Conservation (phyloP, 1,140 invertebrate species). For the Nasonia vitripennis region DNA sequence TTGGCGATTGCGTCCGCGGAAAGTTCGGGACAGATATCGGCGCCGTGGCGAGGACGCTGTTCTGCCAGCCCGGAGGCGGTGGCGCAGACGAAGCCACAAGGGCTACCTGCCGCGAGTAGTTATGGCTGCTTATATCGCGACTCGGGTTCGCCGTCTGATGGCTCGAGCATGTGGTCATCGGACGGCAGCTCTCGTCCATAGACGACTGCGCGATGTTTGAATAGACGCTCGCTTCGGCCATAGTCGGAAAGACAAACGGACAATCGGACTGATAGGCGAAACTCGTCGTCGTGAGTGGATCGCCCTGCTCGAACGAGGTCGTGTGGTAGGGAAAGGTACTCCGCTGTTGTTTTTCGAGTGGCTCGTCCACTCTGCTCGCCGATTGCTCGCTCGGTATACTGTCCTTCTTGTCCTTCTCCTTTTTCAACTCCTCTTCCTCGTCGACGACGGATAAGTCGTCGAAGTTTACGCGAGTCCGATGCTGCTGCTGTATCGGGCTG, state of each 20-base stretch:
- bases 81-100: background rate
- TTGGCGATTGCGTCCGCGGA: conserved; percentile 1
- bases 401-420: conserved; percentile 60
- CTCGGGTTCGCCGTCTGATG: conserved; percentile 8
- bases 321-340: conserved; percentile 7
- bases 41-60: background rate
- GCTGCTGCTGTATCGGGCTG: conserved; percentile 54
- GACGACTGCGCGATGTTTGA: background rate
- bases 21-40: conserved; percentile 18
- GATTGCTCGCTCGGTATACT: background rate
- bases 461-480: conserved; percentile 78
- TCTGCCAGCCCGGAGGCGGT: conserved; percentile 43
- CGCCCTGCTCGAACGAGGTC: background rate
- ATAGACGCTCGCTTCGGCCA: background rate
- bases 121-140: background rate
- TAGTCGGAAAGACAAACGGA: conserved; percentile 63
- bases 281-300: conserved; percentile 1
- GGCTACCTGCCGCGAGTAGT: background rate
- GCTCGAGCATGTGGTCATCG: conserved; percentile 52
- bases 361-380: background rate
- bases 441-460: conserved; percentile 85
- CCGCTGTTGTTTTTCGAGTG: background rate
- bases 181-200: conserved; percentile 16
- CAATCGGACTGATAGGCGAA: conserved; percentile 60
- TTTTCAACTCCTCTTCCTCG: conserved; percentile 78